Conservation (phyloP, 2,113 vertebrate species). For the Lamprologus sp. region DNA sequence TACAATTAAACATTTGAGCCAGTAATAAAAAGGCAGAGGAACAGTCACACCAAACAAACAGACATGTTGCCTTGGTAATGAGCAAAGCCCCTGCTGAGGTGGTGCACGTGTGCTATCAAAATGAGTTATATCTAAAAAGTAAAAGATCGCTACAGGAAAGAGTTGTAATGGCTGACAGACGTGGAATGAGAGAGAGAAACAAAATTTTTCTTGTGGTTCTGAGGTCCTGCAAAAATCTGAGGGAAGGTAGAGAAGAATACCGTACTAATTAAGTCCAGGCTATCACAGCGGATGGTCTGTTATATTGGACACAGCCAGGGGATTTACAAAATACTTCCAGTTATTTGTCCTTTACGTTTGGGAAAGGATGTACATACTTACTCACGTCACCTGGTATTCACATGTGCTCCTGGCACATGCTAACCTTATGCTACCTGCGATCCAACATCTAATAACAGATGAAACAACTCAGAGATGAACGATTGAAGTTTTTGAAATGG, state of each 20-base stretch:
- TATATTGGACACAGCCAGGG: constrained; percentile 21
- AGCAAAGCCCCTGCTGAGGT: constrained; percentile 15
- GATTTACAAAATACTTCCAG: constrained; percentile 34
- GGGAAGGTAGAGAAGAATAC: constrained; percentile 30
- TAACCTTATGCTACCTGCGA: background rate
- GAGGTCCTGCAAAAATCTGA: constrained; percentile 23
- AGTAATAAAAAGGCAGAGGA: constrained; percentile 28
- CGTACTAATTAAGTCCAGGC: constrained; percentile 60
- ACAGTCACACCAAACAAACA: constrained; percentile 55
- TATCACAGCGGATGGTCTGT: constrained; percentile 7
- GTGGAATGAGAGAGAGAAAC: background rate
- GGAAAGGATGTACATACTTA: background rate
- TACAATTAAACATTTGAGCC: constrained; percentile 46
- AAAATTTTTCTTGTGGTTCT: constrained; percentile 2
- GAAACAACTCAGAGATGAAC: background rate
- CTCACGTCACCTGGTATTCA: background rate
- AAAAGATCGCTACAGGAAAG: background rate
- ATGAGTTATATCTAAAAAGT: background rate
- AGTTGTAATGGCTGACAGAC: background rate
- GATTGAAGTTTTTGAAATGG: background rate
- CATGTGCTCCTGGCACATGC: background rate
- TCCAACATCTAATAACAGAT: background rate
- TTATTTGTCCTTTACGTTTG: constrained; percentile 17
- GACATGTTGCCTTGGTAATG: constrained; percentile 35
- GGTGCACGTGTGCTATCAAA: background rate